Percentiles rank a stretch among this genome's conserved stretches.
Evolutionary conservation across 1,140 invertebrate species (phyloP).

Genomic region (Lordiphosa collinella): DNA sequence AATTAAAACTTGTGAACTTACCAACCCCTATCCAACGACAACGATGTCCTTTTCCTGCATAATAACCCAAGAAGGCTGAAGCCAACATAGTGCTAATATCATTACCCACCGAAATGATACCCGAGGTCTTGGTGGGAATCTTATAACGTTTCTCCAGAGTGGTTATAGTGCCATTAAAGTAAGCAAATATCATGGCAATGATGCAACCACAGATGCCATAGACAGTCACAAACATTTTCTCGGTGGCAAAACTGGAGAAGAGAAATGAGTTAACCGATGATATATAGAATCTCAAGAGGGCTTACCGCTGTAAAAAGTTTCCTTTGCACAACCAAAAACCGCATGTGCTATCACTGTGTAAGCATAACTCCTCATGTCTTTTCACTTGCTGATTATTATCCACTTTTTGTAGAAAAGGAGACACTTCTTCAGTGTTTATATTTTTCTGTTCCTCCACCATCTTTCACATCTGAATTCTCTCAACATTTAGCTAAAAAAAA

Average conservation of each 20-base stretch:
- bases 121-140: conserved; percentile 86
- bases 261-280: too few relatives aligned
- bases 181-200: conserved; percentile 86
- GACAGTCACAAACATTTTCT: conserved; percentile 86
- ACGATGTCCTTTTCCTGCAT: conserved; percentile 56
- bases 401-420: conserved; percentile 10
- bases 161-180: conserved; percentile 88
- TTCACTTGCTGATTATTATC: neutral
- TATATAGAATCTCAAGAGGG: too few relatives aligned
- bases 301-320: conserved; percentile 80
- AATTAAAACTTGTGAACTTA: too few relatives aligned
- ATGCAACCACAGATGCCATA: conserved; percentile 87
- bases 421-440: neutral
- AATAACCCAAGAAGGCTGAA: conserved; percentile 58
- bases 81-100: conserved; percentile 72
- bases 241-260: conserved; percentile 85
- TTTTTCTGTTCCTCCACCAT: too few relatives aligned
- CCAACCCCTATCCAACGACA: conserved; percentile 72
- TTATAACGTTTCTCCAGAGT: conserved; percentile 90
- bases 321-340: conserved; percentile 83
- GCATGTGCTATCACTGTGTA: conserved; percentile 82
- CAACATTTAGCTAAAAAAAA: too few relatives aligned
- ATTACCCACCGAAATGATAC: conserved; percentile 86
- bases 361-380: neutral
- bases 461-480: too few relatives aligned